Base-by-base conservation (phyloP, 2,797 vertebrate genomes). In the Diglossa cyanea region DNA sequence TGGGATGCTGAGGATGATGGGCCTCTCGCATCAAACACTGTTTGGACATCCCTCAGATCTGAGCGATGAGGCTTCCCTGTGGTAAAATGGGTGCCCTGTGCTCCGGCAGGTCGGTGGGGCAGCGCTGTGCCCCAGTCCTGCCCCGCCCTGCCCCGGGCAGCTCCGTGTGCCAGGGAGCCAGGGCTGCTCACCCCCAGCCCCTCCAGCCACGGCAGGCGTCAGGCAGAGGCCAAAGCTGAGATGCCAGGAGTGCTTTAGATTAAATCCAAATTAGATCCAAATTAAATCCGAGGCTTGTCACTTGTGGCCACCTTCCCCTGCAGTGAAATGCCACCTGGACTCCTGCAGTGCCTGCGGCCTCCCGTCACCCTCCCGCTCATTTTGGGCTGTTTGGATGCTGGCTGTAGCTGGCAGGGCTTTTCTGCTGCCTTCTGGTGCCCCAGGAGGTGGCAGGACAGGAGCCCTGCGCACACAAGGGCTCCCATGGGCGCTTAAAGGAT, bases 391-490 rank as follows among this genome's bases (percentile, higher is more conserved):
- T 33, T 51, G 42, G 33, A 7, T 2, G 2, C 72, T 8, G 51
- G 26, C 31, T 74, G 4, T 8, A 12, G 51, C 14, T 26, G 40
- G 5, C 47, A 51, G 86, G 47, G 67, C 18, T 75, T 39, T 79
- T 14, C 42, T 62, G 33, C 55, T 61, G 55, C 66, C 21, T 31
- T 3, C 39, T 28, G 81, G 25, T 4, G 3, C 35, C 28, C 61
- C 3, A 2, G 45, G 51, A 39, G 42, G 57, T 0, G 0, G 26
- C 23, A 4, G 63, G 60, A 31, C 0, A 0, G 35, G 48, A 83
- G 53, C 44, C 37, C 30, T 0, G 0, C n/a, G 24, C 30, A 28
- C 35, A 15, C 0, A 0, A 51, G 17, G 15, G 21, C 3, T 67
- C 50, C 61, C 63, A 3, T 0, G 0, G 40, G 19, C 33, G 24